A percentile compares a stretch with the other conserved stretches of the same genome.
These are phyloP conservation scores for Cyprinus carpio DNA, from an alignment of 2,113 vertebrate species.

Conservation along the genomic window DNA sequence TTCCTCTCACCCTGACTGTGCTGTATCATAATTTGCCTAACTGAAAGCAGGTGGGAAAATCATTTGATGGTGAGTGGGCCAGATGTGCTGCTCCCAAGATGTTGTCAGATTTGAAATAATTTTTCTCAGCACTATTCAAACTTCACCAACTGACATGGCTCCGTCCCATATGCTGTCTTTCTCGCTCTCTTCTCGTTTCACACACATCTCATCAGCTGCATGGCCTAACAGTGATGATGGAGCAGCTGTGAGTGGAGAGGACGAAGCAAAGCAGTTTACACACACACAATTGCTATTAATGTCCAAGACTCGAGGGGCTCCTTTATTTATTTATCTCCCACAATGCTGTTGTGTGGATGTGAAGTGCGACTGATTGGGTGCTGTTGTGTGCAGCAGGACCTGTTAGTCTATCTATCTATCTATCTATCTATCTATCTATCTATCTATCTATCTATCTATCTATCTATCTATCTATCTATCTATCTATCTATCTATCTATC, in stretches of 20 bases:
- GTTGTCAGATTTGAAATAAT: conserved; percentile 50
- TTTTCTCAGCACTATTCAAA: conserved; percentile 47
- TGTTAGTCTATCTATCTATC: conserved; percentile 63
- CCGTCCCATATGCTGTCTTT: conserved; percentile 21
- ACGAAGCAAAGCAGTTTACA: conserved; percentile 77
- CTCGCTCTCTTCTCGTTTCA: conserved; percentile 36
- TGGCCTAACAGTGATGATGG: conserved; percentile 66
- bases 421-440: background rate
- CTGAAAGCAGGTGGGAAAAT: conserved; percentile 59
- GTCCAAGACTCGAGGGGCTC: conserved; percentile 72
- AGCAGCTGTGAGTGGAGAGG: conserved; percentile 74
- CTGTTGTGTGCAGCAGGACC: conserved; percentile 60
- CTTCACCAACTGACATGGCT: conserved; percentile 47
- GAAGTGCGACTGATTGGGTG: conserved; percentile 76
- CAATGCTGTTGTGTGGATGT: conserved; percentile 64
- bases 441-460: background rate
- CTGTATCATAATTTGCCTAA: conserved; percentile 57
- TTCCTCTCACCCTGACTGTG: conserved; percentile 42
- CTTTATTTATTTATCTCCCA: conserved; percentile 65
- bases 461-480: no score
- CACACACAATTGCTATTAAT: conserved; percentile 83
- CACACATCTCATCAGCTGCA: conserved; percentile 68
- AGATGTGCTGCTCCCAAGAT: conserved; percentile 58
- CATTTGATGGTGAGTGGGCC: conserved; percentile 50
- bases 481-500: no score